These are phyloP conservation scores for Harlomillsia oculata DNA, from an alignment of 1,140 invertebrate genomes.

Conservation along the genomic window DNA sequence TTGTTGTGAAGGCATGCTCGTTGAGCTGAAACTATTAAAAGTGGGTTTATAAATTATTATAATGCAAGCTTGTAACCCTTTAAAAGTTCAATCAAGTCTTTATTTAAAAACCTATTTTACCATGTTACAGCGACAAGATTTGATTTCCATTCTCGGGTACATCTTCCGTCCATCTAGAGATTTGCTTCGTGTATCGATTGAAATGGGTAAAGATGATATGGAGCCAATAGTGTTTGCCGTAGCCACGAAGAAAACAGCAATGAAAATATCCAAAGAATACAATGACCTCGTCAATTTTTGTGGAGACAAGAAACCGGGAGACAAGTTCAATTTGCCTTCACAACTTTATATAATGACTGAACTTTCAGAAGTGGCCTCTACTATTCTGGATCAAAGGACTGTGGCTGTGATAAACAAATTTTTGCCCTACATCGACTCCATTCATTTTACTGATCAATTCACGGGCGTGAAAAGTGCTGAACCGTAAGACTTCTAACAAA, in stretches of 20 bases:
- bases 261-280: slow-evolving; percentile 80
- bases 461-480: slow-evolving; percentile 30
- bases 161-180: slow-evolving; percentile 74
- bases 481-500: slow-evolving; percentile 32
- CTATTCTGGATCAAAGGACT: slow-evolving; percentile 74
- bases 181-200: slow-evolving; percentile 73
- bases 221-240: slow-evolving; percentile 57
- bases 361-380: slow-evolving; percentile 71
- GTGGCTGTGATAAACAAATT: slow-evolving; percentile 73
- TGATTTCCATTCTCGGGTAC: slow-evolving; percentile 75
- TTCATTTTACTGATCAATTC: slow-evolving; percentile 81
- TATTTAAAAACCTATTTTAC: slow-evolving; percentile 5
- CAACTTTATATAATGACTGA: slow-evolving; percentile 79
- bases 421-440: slow-evolving; percentile 78
- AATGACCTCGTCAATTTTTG: slow-evolving; percentile 67
- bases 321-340: slow-evolving; percentile 74
- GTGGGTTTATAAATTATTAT: slow-evolving; percentile 39
- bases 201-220: slow-evolving; percentile 80
- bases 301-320: slow-evolving; percentile 72
- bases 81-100: neutral
- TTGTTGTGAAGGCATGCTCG: slow-evolving; percentile 84
- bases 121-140: slow-evolving; percentile 68
- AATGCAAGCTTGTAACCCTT: neutral
- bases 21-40: slow-evolving; percentile 89
- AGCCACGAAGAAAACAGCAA: slow-evolving; percentile 76